phyloP scores from a whole-genome alignment of 2,113 vertebrate genomes.

The Aplodontia rufa region DNA sequence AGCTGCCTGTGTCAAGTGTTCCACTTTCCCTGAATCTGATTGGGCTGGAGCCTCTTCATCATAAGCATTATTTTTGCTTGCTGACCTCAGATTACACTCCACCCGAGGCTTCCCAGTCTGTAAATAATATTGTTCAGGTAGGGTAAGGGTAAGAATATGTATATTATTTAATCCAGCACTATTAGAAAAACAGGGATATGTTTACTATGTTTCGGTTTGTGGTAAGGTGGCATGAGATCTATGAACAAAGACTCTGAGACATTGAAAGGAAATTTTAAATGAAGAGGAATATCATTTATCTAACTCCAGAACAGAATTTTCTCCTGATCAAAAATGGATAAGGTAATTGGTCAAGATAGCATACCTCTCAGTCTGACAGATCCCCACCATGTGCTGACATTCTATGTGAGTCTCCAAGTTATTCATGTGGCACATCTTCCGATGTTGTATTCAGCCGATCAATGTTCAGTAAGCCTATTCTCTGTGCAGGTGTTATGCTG shows the following conservation, averaged over 20 bases:
- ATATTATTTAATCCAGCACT: not conserved
- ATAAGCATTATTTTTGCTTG: not conserved
- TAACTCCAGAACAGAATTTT: constrained; percentile 26
- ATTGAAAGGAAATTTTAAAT: not conserved
- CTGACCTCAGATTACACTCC: not conserved
- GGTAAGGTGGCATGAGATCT: not conserved
- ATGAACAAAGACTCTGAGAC: not conserved
- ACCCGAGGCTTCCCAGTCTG: not conserved
- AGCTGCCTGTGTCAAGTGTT: not conserved
- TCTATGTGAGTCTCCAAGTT: not conserved
- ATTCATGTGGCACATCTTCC: not conserved
- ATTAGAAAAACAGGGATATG: not conserved
- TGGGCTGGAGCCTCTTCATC: not conserved
- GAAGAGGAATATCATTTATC: constrained; percentile 21
- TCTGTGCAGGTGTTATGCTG: not conserved
- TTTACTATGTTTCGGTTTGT: not conserved
- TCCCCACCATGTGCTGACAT: not conserved
- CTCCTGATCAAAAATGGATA: not conserved
- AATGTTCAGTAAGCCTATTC: not conserved
- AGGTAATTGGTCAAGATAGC: not conserved
- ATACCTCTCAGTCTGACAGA: not conserved
- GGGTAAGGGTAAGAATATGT: not conserved
- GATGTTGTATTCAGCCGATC: not conserved
- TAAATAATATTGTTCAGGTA: not conserved
- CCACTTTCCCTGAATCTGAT: not conserved